A percentile compares a stretch with the other conserved stretches of the same genome.
Evolutionary conservation across 2,113 vertebrate genomes (phyloP).

Genomic region (Brachyhypopomus occidentalis): DNA sequence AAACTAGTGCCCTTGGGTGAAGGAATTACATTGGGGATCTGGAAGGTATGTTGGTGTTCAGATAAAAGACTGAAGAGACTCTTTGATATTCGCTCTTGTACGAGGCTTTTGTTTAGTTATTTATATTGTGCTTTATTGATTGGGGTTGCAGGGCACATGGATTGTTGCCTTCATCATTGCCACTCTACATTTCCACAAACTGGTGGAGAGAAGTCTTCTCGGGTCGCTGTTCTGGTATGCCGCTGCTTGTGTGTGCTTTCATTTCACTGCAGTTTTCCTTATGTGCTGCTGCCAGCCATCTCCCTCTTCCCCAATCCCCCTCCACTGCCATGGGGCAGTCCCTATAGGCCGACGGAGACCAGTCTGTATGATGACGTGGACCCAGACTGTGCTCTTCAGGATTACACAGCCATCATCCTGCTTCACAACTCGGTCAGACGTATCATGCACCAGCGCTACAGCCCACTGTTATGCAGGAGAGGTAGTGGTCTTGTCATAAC

Average conservation of each 20-base stretch:
- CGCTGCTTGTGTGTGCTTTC: background rate
- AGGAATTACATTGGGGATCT: conserved; percentile 35
- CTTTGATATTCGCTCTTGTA: background rate
- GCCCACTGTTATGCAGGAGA: conserved; percentile 24
- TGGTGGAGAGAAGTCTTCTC: conserved; percentile 52
- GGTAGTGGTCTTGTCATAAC: background rate
- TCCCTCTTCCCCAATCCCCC: background rate
- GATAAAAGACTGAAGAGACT: background rate
- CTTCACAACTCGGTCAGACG: conserved; percentile 44
- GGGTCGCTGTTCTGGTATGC: conserved; percentile 45
- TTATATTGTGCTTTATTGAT: background rate
- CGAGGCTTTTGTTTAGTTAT: background rate
- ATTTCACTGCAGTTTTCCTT: background rate
- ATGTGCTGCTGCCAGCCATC: background rate
- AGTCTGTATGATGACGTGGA: background rate
- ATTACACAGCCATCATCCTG: conserved; percentile 23
- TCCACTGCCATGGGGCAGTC: background rate
- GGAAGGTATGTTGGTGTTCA: conserved; percentile 30
- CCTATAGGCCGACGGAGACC: conserved; percentile 24
- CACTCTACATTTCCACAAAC: conserved; percentile 47
- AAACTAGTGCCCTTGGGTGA: conserved; percentile 34
- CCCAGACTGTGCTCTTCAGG: background rate
- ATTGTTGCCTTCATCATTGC: conserved; percentile 45
- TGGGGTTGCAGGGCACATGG: conserved; percentile 31
- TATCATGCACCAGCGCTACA: conserved; percentile 30